These are phyloP conservation scores for Phrynosoma platyrhinos DNA, from an alignment of 2,113 vertebrate species.

Conservation along the genomic window DNA sequence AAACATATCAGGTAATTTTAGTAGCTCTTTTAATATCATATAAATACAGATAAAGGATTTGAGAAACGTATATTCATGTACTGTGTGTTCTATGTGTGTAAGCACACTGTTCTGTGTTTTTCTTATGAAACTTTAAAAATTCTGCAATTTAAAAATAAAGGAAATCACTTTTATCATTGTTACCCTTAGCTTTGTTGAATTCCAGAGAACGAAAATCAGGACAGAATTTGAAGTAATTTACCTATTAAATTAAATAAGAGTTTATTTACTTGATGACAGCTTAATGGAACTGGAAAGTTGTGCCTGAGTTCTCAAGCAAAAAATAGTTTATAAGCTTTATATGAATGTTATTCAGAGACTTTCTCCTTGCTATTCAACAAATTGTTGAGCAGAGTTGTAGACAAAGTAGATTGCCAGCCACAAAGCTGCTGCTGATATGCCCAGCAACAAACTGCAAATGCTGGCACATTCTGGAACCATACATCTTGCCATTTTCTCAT, in stretches of 20 bases:
- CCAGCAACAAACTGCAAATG: too few species aligned
- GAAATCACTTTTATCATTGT: neutral
- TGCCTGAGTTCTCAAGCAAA: neutral
- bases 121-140: slow-evolving; percentile 2
- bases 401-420: too few species aligned
- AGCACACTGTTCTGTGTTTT: neutral
- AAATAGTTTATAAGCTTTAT: too few species aligned
- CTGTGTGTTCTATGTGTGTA: neutral
- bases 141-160: neutral
- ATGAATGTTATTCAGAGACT: too few species aligned
- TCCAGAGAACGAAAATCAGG: neutral
- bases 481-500: too few species aligned
- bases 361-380: too few species aligned
- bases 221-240: neutral
- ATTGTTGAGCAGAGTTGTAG: too few species aligned
- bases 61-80: neutral
- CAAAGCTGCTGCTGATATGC: too few species aligned
- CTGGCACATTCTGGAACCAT: too few species aligned
- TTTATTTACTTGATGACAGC: neutral
- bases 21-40: slow-evolving; percentile 25
- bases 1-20: slow-evolving; percentile 35
- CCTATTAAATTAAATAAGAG: neutral
- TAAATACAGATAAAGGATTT: slow-evolving; percentile 23
- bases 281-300: neutral
- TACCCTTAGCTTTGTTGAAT: too few species aligned